Conservation (phyloP, 2,797 vertebrate genomes). For the Alauda arvensis region DNA sequence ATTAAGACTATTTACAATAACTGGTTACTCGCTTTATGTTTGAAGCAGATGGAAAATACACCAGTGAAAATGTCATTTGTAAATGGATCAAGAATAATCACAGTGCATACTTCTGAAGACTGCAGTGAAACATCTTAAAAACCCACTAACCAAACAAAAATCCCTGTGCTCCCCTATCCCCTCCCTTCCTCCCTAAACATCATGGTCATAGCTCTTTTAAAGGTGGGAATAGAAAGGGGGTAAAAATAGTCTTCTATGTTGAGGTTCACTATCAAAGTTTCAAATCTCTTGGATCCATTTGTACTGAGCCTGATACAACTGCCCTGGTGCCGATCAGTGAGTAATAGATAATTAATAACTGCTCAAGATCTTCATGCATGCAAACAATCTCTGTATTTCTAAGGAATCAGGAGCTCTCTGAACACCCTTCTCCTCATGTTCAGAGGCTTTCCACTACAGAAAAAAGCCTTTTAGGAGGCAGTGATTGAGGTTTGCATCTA, state of each 20-base stretch:
- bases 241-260: background rate
- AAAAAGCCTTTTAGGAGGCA: background rate
- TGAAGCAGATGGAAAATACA: background rate
- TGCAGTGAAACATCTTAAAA: background rate
- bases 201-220: background rate
- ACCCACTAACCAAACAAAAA: background rate
- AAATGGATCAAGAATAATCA: background rate
- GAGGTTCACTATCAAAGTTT: background rate
- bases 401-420: background rate
- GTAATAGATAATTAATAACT: background rate
- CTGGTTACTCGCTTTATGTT: constrained; percentile 8
- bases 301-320: background rate
- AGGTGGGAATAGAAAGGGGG: background rate
- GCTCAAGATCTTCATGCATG: background rate
- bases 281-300: background rate
- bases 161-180: fast-evolving
- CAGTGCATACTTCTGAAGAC: background rate
- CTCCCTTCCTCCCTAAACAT: background rate
- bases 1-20: constrained; percentile 42
- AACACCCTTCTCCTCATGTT: background rate
- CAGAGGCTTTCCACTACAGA: background rate
- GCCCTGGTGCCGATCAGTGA: background rate
- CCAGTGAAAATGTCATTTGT: background rate
- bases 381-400: background rate
- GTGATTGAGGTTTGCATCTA: background rate